phyloP scores from a whole-genome alignment of 2,888 invertebrate genomes.

The Bibio marci region DNA sequence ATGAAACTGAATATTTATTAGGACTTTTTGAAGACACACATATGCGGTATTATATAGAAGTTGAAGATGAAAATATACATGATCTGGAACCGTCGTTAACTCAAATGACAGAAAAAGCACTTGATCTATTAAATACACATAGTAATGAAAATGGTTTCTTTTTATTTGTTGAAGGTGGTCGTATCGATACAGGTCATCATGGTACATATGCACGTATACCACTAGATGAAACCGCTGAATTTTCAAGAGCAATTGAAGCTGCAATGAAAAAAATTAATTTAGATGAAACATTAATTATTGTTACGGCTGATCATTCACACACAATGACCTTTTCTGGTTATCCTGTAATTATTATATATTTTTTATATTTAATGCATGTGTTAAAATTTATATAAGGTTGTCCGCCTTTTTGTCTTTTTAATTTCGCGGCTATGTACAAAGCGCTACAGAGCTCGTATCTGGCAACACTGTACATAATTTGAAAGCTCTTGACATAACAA shows the following conservation, averaged over 20 bases:
- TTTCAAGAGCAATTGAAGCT: constrained; percentile 48
- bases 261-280: constrained; percentile 39
- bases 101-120: constrained; percentile 49
- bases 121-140: constrained; percentile 35
- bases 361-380: no score
- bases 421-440: no score
- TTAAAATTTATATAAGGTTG: neutral
- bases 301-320: constrained; percentile 63
- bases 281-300: constrained; percentile 61
- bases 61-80: constrained; percentile 21
- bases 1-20: constrained; percentile 34
- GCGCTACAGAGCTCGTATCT: no score
- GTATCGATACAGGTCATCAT: constrained; percentile 66
- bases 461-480: no score
- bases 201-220: constrained; percentile 45
- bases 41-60: constrained; percentile 39
- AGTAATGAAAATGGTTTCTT: constrained; percentile 37
- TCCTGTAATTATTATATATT: constrained; percentile 27
- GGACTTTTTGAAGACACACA: constrained; percentile 37
- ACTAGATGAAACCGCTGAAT: constrained; percentile 60
- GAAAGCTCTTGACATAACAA: no score
- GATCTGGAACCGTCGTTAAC: constrained; percentile 38
- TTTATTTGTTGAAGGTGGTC: constrained; percentile 45
- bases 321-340: constrained; percentile 63
- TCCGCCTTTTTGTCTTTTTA: no score